Conservation (phyloP, 1,140 invertebrate species). For the Saccostrea cuccullata region DNA sequence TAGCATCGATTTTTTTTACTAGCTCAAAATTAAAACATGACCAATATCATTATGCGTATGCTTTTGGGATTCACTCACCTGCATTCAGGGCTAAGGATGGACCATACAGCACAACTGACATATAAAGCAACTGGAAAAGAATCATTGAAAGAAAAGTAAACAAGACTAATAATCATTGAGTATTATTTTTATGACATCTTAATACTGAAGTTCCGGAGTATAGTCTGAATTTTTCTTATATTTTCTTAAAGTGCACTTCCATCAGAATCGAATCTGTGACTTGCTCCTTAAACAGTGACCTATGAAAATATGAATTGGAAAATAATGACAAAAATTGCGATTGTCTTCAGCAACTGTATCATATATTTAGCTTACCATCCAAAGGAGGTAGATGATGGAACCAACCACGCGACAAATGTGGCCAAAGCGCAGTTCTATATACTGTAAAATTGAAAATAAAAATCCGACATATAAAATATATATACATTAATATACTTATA, state of each 20-base stretch:
- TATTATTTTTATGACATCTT: too few relatives aligned
- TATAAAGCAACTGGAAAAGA: slow-evolving; percentile 87
- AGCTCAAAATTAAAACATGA: background rate
- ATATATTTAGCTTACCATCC: slow-evolving; percentile 79
- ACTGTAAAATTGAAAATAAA: slow-evolving; percentile 81
- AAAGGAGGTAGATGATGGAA: slow-evolving; percentile 70
- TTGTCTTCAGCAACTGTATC: too few relatives aligned
- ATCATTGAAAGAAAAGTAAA: too few relatives aligned
- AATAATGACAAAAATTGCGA: too few relatives aligned
- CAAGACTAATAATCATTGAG: too few relatives aligned
- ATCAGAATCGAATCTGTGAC: too few relatives aligned
- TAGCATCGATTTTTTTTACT: background rate
- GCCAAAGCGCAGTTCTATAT: slow-evolving; percentile 84
- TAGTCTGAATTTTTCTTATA: too few relatives aligned
- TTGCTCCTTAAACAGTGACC: too few relatives aligned
- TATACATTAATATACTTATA: too few relatives aligned
- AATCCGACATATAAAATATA: background rate
- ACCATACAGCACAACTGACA: slow-evolving; percentile 94
- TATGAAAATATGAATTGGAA: too few relatives aligned
- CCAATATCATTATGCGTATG: background rate
- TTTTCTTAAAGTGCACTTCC: too few relatives aligned
- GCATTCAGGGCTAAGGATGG: slow-evolving; percentile 87
- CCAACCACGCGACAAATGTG: slow-evolving; percentile 65
- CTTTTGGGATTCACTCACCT: slow-evolving; percentile 53
- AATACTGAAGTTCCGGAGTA: too few relatives aligned